Evolutionary conservation across 2,113 vertebrate species (phyloP).

Genomic region (Hippolais icterina): DNA sequence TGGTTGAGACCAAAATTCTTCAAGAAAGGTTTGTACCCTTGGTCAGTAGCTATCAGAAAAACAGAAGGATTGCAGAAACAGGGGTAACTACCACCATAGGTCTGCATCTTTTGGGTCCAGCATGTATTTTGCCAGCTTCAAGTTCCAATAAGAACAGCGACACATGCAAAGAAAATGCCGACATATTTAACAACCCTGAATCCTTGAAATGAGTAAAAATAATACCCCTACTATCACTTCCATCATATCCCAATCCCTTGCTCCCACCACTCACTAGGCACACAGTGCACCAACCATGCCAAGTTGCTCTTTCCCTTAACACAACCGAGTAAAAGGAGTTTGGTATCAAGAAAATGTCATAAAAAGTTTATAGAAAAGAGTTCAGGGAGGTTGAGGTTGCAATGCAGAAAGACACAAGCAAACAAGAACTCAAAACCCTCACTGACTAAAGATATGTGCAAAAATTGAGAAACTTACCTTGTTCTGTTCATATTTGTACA

Average conservation of each 20-base stretch:
- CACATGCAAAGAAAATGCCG: not conserved
- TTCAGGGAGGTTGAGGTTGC: not conserved
- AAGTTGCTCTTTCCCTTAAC: not conserved
- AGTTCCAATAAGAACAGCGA: not conserved
- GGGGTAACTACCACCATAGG: not conserved
- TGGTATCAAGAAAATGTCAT: not conserved
- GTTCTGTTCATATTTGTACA: constrained; percentile 82
- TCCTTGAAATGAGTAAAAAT: not conserved
- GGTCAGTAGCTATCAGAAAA: not conserved
- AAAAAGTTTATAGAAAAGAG: not conserved
- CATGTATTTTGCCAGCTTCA: not conserved
- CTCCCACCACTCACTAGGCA: not conserved
- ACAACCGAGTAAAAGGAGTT: not conserved
- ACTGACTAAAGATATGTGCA: not conserved
- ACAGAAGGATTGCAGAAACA: not conserved
- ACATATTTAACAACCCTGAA: not conserved
- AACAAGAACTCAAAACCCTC: not conserved
- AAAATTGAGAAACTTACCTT: constrained; percentile 63
- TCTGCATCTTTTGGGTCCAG: not conserved
- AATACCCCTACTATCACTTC: not conserved
- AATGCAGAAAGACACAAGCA: not conserved
- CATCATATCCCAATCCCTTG: accelerated
- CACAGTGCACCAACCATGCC: not conserved
- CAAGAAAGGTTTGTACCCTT: not conserved
- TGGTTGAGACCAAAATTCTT: not conserved